These are phyloP conservation scores for Thymallus thymallus DNA, from an alignment of 2,113 vertebrate genomes.

Conservation along the genomic window DNA sequence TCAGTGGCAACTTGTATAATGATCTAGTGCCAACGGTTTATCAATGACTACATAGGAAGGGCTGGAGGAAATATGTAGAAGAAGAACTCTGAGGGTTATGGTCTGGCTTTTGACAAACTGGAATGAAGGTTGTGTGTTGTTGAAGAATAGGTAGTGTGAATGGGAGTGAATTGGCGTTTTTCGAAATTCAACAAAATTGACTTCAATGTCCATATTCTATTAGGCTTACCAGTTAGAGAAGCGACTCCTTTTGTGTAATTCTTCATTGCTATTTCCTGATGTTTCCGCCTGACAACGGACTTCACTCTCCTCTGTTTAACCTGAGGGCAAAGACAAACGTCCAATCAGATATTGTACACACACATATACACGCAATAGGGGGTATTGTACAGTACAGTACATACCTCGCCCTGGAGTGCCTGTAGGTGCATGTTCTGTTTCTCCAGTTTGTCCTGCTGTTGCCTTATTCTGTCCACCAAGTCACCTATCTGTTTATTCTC, in stretches of 20 bases:
- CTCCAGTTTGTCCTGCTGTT: conserved; percentile 86
- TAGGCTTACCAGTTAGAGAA: conserved; percentile 35
- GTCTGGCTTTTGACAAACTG: neutral
- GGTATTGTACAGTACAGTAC: neutral
- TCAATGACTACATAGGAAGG: no score
- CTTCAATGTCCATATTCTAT: no score
- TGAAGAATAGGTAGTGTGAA: neutral
- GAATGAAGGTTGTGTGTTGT: neutral
- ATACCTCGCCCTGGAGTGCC: conserved; percentile 70
- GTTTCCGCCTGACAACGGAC: conserved; percentile 51
- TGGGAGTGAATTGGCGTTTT: neutral
- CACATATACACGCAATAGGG: neutral
- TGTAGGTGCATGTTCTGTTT: conserved; percentile 83
- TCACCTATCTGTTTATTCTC: conserved; percentile 81
- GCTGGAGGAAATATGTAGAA: no score
- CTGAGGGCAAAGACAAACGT: conserved; percentile 27
- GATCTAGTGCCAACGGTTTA: neutral
- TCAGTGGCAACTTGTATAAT: neutral
- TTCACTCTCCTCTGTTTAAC: conserved; percentile 53
- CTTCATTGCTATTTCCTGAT: conserved; percentile 41
- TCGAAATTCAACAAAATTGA: no score
- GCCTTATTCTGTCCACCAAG: conserved; percentile 83
- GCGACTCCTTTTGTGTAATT: conserved; percentile 7
- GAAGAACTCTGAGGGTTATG: neutral
- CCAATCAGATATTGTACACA: neutral